These are phyloP conservation scores for Danionella dracula DNA, from an alignment of 2,797 vertebrate genomes.

Conservation along the genomic window DNA sequence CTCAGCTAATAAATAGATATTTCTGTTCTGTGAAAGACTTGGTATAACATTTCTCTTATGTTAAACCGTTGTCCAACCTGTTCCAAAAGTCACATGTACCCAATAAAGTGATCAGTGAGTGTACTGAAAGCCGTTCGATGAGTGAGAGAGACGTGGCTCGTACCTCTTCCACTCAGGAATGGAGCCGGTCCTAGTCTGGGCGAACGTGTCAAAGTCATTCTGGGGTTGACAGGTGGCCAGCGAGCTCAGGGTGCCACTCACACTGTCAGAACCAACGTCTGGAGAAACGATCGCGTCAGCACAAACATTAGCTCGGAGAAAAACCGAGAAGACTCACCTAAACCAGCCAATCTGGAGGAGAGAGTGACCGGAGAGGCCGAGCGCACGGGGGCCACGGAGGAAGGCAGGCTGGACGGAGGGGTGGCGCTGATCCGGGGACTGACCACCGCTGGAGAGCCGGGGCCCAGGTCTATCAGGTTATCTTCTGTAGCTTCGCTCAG, in stretches of 20 bases:
- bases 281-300: neutral
- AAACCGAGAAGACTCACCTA: constrained; percentile 79
- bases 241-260: constrained; percentile 86
- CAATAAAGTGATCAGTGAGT: neutral
- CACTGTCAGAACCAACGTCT: constrained; percentile 90
- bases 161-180: constrained; percentile 81
- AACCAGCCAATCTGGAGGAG: constrained; percentile 86
- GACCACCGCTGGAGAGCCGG: constrained; percentile 93
- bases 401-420: constrained; percentile 58
- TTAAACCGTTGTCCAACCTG: neutral
- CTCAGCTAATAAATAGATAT: too few species aligned
- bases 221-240: constrained; percentile 79
- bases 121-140: neutral
- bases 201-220: constrained; percentile 91
- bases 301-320: neutral
- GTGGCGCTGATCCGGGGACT: constrained; percentile 83
- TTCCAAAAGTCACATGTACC: neutral
- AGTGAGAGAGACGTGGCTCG: constrained; percentile 20
- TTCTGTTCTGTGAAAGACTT: too few species aligned
- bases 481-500: constrained; percentile 92
- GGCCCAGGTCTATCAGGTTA: constrained; percentile 95
- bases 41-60: too few species aligned
- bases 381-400: constrained; percentile 49
- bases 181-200: constrained; percentile 86
- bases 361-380: constrained; percentile 71